phyloP scores from a whole-genome alignment of 92 coral and sea anemone genomes.

The Virgularia gustaviana region DNA sequence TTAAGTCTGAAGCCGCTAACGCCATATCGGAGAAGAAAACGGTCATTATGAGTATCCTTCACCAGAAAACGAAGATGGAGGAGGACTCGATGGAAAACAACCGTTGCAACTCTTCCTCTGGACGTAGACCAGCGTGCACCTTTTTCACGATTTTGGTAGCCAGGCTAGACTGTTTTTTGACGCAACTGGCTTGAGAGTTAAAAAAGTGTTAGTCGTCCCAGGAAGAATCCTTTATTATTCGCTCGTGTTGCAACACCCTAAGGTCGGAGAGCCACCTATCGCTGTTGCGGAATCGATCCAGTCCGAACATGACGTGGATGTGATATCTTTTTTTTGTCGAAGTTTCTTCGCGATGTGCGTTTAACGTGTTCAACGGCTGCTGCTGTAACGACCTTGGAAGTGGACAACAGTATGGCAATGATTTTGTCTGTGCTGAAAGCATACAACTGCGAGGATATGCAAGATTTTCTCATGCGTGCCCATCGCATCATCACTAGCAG shows the following conservation, averaged over 20 bases:
- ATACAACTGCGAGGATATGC: neutral
- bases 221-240: neutral
- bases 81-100: neutral
- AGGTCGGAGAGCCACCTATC: neutral
- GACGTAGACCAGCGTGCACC: neutral
- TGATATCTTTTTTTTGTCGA: neutral
- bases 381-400: neutral
- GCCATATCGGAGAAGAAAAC: neutral
- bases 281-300: neutral
- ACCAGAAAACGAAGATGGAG: neutral
- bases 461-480: neutral
- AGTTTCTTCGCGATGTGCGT: neutral
- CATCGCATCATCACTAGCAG: neutral
- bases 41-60: neutral
- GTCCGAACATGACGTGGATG: neutral
- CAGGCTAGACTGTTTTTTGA: neutral
- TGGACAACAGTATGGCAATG: constrained; percentile 2
- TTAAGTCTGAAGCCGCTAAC: neutral
- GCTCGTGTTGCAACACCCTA: neutral
- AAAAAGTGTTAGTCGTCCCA: neutral
- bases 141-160: neutral
- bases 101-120: neutral
- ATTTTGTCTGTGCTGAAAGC: neutral
- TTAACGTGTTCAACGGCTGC: neutral
- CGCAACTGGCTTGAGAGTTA: neutral